Evolutionary conservation across 2,113 vertebrate genomes (phyloP).

Genomic region (Oryctolagus cuniculus): DNA sequence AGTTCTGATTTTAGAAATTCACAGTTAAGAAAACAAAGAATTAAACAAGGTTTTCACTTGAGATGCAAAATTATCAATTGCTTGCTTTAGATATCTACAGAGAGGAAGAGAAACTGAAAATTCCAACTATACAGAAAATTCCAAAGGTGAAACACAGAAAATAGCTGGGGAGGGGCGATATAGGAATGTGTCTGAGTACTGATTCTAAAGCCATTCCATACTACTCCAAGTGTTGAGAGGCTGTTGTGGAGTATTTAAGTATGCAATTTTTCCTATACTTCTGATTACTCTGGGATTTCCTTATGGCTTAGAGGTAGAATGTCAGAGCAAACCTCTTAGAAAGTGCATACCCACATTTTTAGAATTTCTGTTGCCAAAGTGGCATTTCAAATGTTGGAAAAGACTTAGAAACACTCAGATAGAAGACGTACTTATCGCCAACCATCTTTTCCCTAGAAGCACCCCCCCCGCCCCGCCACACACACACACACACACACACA

Average conservation of each 20-base stretch:
- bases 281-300: background rate
- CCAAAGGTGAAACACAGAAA: constrained; percentile 38
- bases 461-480: accelerated
- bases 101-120: constrained; percentile 2
- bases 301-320: background rate
- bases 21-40: constrained; percentile 49
- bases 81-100: constrained; percentile 35
- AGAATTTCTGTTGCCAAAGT: constrained; percentile 7
- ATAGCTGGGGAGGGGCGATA: background rate
- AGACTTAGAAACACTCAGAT: background rate
- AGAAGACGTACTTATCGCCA: constrained; percentile 11
- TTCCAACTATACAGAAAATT: background rate
- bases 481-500: background rate
- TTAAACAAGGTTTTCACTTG: background rate
- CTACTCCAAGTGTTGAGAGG: background rate
- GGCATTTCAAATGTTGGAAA: background rate
- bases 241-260: background rate
- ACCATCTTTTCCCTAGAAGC: background rate
- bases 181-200: no score
- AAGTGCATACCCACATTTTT: background rate
- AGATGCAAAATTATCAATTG: constrained; percentile 54
- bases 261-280: background rate
- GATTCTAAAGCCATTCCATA: background rate
- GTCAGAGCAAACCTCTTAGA: background rate
- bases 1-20: constrained; percentile 65